Conservation (phyloP, 1,140 invertebrate genomes). For the Acyrthosiphon pisum region DNA sequence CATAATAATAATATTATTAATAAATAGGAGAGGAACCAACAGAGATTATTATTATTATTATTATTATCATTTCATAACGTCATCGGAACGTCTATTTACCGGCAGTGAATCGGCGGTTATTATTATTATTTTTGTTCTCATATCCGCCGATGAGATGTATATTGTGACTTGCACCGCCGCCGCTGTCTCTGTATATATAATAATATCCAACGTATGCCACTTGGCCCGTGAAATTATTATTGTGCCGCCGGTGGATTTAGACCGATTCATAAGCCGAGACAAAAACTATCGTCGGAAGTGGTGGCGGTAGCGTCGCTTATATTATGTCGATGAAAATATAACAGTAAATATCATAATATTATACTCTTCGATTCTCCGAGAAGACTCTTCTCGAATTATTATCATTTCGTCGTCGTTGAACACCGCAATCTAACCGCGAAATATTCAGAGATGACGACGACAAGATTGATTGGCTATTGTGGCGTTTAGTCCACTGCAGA, state of each 20-base stretch:
- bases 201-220: neutral
- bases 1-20: neutral
- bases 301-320: neutral
- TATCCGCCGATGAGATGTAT: conserved; percentile 38
- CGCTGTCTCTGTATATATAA: neutral
- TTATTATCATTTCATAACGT: conserved; percentile 17
- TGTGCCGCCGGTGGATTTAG: neutral
- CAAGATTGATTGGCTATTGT: neutral
- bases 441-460: neutral
- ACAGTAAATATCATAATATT: neutral
- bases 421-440: neutral
- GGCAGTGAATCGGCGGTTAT: conserved; percentile 53
- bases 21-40: neutral
- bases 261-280: conserved; percentile 28
- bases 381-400: neutral
- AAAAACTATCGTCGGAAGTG: neutral
- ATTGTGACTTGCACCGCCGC: neutral
- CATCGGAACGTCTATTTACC: conserved; percentile 26
- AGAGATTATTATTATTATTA: conserved; percentile 12
- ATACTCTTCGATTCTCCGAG: neutral
- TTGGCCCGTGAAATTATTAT: conserved; percentile 35
- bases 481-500: neutral
- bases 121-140: conserved; percentile 46
- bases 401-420: neutral
- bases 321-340: neutral